A percentile compares a stretch with the other conserved stretches of the same genome.
These are phyloP conservation scores for Tokudaia muenninki DNA, from an alignment of 2,797 vertebrate species.

Conservation along the genomic window DNA sequence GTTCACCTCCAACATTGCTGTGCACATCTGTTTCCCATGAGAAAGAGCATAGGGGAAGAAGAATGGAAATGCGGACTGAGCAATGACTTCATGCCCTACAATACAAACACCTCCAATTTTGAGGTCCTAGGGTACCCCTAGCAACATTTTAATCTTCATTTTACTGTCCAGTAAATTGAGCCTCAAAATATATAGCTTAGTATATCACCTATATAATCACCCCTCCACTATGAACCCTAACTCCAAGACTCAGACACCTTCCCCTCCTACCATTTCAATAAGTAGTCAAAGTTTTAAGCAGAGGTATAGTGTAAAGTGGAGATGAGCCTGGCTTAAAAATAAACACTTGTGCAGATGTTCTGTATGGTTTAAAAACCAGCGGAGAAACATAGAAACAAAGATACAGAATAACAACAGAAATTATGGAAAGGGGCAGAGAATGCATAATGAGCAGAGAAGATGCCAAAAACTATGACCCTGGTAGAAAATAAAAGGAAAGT, in stretches of 20 bases:
- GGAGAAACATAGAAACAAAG: slow-evolving; percentile 1
- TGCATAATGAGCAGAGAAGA: neutral
- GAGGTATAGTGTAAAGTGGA: neutral
- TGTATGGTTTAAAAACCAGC: neutral
- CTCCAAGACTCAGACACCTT: neutral
- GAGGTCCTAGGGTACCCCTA: neutral
- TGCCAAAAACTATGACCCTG: neutral
- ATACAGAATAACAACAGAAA: neutral
- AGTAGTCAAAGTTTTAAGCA: neutral
- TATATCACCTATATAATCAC: neutral
- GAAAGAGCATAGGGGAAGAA: neutral
- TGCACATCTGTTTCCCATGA: neutral
- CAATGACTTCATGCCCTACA: neutral
- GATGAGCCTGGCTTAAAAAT: neutral
- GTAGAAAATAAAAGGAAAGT: slow-evolving; percentile 17
- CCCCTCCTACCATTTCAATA: neutral
- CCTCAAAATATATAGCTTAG: neutral
- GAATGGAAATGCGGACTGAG: neutral
- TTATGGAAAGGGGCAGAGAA: neutral
- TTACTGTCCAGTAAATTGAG: neutral
- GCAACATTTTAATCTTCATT: neutral
- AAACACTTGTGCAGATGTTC: neutral
- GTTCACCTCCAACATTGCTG: neutral
- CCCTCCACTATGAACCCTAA: neutral
- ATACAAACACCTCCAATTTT: neutral